Percentiles rank a stretch among this genome's conserved stretches.
phyloP scores from a whole-genome alignment of 2,888 invertebrate species.

The Marasmarcha lunaedactyla region DNA sequence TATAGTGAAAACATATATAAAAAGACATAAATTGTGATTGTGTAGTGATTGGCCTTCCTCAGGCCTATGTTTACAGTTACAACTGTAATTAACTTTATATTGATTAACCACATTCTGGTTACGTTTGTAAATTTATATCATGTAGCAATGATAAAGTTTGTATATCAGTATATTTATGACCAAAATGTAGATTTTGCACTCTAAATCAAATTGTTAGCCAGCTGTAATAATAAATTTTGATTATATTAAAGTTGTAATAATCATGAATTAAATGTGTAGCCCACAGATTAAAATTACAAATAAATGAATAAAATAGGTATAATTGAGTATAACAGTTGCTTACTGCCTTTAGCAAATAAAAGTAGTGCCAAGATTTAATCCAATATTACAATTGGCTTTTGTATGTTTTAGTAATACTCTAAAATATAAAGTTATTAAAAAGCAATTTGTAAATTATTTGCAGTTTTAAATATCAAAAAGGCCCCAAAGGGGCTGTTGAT shows the following conservation, averaged over 20 bases:
- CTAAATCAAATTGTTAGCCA: constrained; percentile 18
- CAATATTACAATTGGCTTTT: too few relatives aligned
- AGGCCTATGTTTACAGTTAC: not conserved
- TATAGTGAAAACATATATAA: not conserved
- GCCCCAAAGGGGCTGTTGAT: not conserved
- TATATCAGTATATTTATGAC: constrained; percentile 63
- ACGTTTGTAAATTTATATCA: constrained; percentile 20
- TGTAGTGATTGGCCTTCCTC: not conserved
- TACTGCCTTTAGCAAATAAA: not conserved
- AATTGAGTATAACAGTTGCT: not conserved
- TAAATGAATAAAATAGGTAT: too few relatives aligned
- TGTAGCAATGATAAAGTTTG: constrained; percentile 37
- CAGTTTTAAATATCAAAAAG: not conserved
- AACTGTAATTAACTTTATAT: constrained; percentile 2
- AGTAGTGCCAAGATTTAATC: not conserved
- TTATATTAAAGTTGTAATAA: too few relatives aligned
- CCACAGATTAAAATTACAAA: too few relatives aligned
- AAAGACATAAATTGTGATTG: not conserved
- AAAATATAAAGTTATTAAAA: too few relatives aligned
- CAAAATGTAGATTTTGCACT: constrained; percentile 62
- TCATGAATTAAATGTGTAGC: too few relatives aligned
- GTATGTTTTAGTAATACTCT: too few relatives aligned
- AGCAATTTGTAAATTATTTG: too few relatives aligned
- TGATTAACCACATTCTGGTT: constrained; percentile 12
- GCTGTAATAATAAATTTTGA: constrained; percentile 18